These are phyloP conservation scores for Megaceryle torquata DNA, from an alignment of 2,113 vertebrate species.

Conservation along the genomic window DNA sequence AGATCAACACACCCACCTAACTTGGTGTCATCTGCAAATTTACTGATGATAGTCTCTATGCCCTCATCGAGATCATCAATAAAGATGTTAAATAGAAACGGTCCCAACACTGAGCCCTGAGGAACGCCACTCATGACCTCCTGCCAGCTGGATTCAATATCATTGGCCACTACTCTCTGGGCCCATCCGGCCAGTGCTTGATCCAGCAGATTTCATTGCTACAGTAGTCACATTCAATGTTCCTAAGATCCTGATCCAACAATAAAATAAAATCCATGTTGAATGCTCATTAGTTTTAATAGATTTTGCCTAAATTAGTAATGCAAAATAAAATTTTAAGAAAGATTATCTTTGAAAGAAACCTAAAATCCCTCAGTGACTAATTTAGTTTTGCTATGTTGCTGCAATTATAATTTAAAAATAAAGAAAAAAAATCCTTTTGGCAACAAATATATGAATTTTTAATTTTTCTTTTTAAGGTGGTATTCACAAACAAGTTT, in stretches of 20 bases:
- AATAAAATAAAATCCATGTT: background rate
- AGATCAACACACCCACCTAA: no score
- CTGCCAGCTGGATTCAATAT: no score
- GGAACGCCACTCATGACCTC: no score
- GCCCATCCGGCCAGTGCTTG: no score
- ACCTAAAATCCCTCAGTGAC: background rate
- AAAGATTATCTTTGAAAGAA: background rate
- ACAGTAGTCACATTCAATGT: background rate
- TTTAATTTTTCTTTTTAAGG: background rate
- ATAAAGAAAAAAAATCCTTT: background rate
- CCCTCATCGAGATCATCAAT: no score
- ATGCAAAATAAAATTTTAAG: background rate
- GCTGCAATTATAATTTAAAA: background rate
- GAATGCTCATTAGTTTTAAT: background rate
- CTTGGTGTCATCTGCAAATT: no score
- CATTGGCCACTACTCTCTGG: no score
- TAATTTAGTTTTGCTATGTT: background rate
- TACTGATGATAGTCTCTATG: no score
- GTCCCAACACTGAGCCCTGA: no score
- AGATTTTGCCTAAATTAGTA: background rate
- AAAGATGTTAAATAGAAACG: no score
- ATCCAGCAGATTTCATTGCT: background rate
- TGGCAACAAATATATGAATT: background rate
- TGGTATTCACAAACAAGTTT: background rate
- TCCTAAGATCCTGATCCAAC: background rate